These are phyloP conservation scores for Numida meleagris DNA, from an alignment of 2,113 vertebrate genomes.

Conservation along the genomic window DNA sequence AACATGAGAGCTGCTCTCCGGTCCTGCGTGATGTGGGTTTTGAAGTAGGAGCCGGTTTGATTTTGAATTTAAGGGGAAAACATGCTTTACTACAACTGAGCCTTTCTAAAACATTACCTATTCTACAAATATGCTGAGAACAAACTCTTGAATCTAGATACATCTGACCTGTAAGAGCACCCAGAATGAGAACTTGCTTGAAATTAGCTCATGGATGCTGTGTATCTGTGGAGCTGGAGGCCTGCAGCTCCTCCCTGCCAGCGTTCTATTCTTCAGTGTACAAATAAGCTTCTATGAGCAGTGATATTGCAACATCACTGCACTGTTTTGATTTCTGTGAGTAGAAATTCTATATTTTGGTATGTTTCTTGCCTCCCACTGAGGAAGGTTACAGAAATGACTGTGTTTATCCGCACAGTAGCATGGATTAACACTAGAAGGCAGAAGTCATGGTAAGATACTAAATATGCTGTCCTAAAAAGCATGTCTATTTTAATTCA, in stretches of 20 bases:
- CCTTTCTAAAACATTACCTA: constrained; percentile 10
- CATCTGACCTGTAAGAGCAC: neutral
- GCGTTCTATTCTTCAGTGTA: neutral
- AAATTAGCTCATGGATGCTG: neutral
- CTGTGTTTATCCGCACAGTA: too few relatives aligned
- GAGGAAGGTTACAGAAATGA: neutral
- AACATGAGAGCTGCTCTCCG: neutral
- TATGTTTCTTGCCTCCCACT: neutral
- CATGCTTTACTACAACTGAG: neutral
- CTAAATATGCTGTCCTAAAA: neutral
- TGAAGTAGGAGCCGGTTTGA: neutral
- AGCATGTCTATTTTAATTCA: neutral
- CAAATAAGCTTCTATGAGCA: neutral
- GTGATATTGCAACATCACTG: neutral
- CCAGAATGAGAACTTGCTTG: neutral
- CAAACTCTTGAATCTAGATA: neutral
- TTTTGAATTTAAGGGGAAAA: neutral
- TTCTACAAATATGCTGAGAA: neutral
- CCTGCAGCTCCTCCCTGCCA: neutral
- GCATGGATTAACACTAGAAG: neutral
- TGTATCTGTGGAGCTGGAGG: neutral
- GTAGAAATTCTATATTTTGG: neutral
- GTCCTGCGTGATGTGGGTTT: neutral
- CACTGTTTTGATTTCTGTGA: neutral
- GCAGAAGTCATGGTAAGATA: neutral